Conservation (phyloP, 1,140 invertebrate species). For the Ceratina japonica region DNA sequence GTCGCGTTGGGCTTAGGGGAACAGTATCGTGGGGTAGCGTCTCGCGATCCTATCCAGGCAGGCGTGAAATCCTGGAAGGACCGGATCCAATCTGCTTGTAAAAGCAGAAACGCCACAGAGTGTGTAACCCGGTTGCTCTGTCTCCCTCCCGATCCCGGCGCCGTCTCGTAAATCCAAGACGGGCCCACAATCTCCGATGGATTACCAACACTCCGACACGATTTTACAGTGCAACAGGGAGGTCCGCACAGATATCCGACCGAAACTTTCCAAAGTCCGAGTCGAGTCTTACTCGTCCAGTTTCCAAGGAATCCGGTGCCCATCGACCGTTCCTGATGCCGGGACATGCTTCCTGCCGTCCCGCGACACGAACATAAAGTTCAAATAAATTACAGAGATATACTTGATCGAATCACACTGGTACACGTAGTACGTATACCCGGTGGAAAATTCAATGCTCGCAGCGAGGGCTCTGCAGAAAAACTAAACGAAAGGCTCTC, state of each 20-base stretch:
- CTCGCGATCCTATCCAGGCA: slow-evolving; percentile 40
- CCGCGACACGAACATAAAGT: slow-evolving; percentile 31
- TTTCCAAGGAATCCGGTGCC: slow-evolving; percentile 13
- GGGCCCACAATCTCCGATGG: slow-evolving; percentile 60
- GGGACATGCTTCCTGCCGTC: neutral
- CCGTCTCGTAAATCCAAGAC: slow-evolving; percentile 56
- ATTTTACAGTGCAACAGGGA: slow-evolving; percentile 57
- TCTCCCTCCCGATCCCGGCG: too few species aligned
- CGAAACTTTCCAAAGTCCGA: slow-evolving; percentile 36
- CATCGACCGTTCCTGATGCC: neutral
- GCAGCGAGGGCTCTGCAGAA: too few species aligned
- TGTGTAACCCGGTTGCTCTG: neutral
- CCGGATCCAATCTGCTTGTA: slow-evolving; percentile 63
- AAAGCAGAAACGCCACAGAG: slow-evolving; percentile 57
- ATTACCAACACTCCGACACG: slow-evolving; percentile 55
- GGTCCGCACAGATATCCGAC: slow-evolving; percentile 12
- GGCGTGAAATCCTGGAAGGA: slow-evolving; percentile 47
- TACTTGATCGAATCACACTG: neutral
- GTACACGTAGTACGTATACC: too few species aligned
- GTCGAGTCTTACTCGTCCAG: slow-evolving; percentile 37
- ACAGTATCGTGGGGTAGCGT: slow-evolving; percentile 23
- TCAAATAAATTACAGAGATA: neutral
- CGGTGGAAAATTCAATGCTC: too few species aligned
- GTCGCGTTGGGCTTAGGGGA: slow-evolving; percentile 30
- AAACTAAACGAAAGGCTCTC: too few species aligned